Evolutionary conservation across 2,888 invertebrate genomes (phyloP).

Genomic region (Scotopteryx bipunctaria): DNA sequence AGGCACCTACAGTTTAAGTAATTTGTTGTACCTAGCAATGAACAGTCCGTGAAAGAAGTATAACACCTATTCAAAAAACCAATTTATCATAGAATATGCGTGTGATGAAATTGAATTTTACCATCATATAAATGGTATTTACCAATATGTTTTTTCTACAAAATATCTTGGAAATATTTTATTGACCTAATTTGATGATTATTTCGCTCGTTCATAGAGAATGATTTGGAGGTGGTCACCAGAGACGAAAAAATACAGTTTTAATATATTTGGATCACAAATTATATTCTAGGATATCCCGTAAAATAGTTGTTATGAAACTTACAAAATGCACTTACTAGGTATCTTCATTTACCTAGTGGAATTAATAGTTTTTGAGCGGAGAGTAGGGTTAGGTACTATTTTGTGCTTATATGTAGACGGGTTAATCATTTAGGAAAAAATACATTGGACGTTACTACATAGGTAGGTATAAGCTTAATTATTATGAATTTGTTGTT

Average conservation of each 20-base stretch:
- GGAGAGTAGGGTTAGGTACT: conserved; percentile 1
- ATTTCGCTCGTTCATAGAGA: too few relatives aligned
- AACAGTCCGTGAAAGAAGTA: neutral
- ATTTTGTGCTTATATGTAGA: conserved; percentile 18
- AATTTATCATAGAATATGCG: neutral
- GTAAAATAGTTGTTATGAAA: neutral
- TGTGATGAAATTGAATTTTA: too few relatives aligned
- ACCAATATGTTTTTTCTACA: too few relatives aligned
- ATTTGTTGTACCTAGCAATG: neutral
- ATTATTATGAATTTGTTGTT: neutral
- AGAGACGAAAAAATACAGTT: too few relatives aligned
- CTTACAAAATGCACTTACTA: neutral
- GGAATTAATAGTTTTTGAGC: conserved; percentile 2
- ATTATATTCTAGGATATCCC: neutral
- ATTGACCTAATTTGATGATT: too few relatives aligned
- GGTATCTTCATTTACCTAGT: neutral
- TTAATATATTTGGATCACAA: neutral
- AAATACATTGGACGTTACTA: conserved; percentile 7
- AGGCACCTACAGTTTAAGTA: neutral
- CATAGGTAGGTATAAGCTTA: neutral
- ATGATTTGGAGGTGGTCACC: too few relatives aligned
- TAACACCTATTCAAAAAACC: neutral
- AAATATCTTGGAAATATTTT: too few relatives aligned
- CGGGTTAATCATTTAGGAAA: conserved; percentile 9
- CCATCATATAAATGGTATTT: too few relatives aligned